Evolutionary conservation across 2,113 vertebrate species (phyloP).

Genomic region (Antechinus stuartii): DNA sequence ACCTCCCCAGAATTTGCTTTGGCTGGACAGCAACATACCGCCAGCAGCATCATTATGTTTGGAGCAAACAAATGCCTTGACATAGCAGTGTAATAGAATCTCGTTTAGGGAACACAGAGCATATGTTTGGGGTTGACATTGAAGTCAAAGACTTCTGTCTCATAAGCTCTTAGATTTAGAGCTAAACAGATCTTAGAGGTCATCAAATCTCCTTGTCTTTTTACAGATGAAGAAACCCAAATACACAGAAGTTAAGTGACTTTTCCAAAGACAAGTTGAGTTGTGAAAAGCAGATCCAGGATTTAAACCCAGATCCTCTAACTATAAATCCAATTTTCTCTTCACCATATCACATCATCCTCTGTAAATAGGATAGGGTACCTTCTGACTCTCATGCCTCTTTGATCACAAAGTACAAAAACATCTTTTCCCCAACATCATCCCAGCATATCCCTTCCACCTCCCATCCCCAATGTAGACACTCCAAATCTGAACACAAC

Average conservation of each 20-base stretch:
- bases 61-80: background rate
- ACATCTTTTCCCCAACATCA: background rate
- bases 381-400: background rate
- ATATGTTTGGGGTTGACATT: background rate
- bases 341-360: background rate
- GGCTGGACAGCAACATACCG: background rate
- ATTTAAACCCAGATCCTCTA: background rate
- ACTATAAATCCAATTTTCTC: background rate
- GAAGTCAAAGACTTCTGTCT: background rate
- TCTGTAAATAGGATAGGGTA: background rate
- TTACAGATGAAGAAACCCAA: constrained; percentile 11
- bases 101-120: background rate
- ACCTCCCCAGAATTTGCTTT: background rate
- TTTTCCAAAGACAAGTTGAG: background rate
- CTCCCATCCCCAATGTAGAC: background rate
- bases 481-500: background rate
- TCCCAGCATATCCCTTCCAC: background rate
- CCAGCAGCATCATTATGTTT: background rate
- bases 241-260: background rate
- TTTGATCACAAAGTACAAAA: background rate
- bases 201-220: background rate
- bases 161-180: background rate
- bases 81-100: background rate
- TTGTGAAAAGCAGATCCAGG: background rate
- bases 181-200: background rate